Conservation (phyloP, 2,888 invertebrate species). For the Escarpia spicata region DNA sequence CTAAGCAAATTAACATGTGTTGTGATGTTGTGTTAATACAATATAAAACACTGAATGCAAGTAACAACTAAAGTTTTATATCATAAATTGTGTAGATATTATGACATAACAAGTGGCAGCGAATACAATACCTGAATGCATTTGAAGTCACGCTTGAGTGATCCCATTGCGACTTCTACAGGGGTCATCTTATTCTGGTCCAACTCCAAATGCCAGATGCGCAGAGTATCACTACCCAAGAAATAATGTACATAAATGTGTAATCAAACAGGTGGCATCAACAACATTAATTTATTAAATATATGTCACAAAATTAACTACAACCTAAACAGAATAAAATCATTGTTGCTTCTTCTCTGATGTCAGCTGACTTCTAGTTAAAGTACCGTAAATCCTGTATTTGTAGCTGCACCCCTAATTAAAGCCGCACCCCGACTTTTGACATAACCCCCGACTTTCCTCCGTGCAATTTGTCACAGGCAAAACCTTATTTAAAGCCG, state of each 20-base stretch:
- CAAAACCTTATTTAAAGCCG: too few species aligned
- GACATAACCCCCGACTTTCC: too few species aligned
- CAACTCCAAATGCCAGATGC: slow-evolving; percentile 67
- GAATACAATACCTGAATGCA: slow-evolving; percentile 72
- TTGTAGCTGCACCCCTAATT: too few species aligned
- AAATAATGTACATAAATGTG: slow-evolving; percentile 31
- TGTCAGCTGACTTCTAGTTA: too few species aligned
- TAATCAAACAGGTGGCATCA: background rate
- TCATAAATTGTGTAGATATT: background rate
- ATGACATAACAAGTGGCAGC: background rate
- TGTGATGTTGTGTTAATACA: too few species aligned
- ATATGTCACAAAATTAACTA: background rate
- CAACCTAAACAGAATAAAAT: background rate
- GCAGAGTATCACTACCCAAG: slow-evolving; percentile 59
- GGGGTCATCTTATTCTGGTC: slow-evolving; percentile 76
- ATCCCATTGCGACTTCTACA: slow-evolving; percentile 80
- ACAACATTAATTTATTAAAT: background rate
- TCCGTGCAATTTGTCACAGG: too few species aligned
- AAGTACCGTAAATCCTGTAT: too few species aligned
- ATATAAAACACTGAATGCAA: too few species aligned
- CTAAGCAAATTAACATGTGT: too few species aligned
- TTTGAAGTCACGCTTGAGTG: slow-evolving; percentile 79
- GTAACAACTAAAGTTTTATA: too few species aligned
- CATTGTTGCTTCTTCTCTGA: background rate
- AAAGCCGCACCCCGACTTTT: too few species aligned